A percentile compares a stretch with the other conserved stretches of the same genome.
These are phyloP conservation scores for Acropternis orthonyx DNA, from an alignment of 2,797 vertebrate species.

Conservation along the genomic window DNA sequence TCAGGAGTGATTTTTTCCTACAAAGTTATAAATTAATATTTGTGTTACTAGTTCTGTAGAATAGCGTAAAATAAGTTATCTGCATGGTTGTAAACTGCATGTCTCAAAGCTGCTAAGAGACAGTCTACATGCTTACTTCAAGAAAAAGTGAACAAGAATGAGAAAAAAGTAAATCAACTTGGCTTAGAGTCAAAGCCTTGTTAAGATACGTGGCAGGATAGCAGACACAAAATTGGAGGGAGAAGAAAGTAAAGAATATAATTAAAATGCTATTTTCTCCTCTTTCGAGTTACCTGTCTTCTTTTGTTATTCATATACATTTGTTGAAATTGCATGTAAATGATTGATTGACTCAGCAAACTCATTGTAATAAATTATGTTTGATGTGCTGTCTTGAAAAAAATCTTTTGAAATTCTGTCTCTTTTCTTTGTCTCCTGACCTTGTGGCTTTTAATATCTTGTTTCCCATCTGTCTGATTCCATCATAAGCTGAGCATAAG, in stretches of 20 bases:
- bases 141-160: background rate
- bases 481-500: constrained; percentile 44
- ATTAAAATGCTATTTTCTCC: constrained; percentile 42
- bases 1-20: background rate
- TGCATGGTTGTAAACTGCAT: background rate
- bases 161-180: background rate
- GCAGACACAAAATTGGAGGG: background rate
- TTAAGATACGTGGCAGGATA: constrained; percentile 1
- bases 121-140: background rate
- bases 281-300: constrained; percentile 57
- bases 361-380: constrained; percentile 65
- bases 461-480: constrained; percentile 73
- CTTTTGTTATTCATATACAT: constrained; percentile 19
- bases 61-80: background rate
- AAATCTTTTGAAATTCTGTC: constrained; percentile 71
- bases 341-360: constrained; percentile 63
- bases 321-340: constrained; percentile 42
- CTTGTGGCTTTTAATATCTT: constrained; percentile 67
- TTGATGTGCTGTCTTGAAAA: constrained; percentile 67
- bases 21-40: background rate
- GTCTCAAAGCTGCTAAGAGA: background rate
- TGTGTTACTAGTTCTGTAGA: background rate
- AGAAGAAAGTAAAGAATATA: constrained; percentile 42
- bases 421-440: constrained; percentile 68
- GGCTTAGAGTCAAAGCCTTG: constrained; percentile 8